Percentiles rank a stretch among this genome's conserved stretches.
Conservation (phyloP, 1,140 invertebrate species). For the Sitobion miscanthi region DNA sequence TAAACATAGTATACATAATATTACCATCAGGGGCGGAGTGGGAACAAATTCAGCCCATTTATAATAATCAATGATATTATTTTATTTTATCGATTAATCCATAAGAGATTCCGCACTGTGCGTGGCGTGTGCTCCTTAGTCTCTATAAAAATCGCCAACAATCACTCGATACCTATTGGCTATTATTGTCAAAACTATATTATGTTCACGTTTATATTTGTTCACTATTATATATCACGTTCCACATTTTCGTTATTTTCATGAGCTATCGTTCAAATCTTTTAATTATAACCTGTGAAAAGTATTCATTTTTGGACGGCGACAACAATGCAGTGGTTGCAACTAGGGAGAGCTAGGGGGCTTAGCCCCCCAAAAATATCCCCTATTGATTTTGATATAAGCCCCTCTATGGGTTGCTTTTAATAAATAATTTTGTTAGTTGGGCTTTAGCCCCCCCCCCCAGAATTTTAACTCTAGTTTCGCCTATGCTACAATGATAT, state of each 20-base stretch:
- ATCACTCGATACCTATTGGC: neutral
- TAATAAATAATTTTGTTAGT: too few species aligned
- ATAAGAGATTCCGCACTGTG: neutral
- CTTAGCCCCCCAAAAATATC: too few species aligned
- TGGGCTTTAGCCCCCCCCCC: too few species aligned
- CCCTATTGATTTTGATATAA: too few species aligned
- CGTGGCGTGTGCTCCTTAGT: neutral
- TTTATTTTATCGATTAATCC: neutral
- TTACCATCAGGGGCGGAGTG: neutral
- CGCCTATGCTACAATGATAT: neutral
- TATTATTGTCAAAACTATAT: neutral
- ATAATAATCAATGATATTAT: neutral
- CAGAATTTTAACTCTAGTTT: too few species aligned
- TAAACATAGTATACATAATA: too few species aligned
- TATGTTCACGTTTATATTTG: too few species aligned
- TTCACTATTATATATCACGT: neutral
- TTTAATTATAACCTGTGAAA: neutral
- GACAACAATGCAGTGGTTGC: neutral
- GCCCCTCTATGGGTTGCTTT: neutral
- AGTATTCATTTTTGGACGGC: neutral
- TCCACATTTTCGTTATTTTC: neutral
- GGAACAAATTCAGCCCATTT: too few species aligned
- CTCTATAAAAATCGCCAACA: neutral
- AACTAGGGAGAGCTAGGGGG: too few species aligned
- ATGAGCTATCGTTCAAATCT: conserved; percentile 1